Evolutionary conservation across 1,140 invertebrate species (phyloP), one percentile per base, ranked within the genome.

Genomic region (Magallana angulata): DNA sequence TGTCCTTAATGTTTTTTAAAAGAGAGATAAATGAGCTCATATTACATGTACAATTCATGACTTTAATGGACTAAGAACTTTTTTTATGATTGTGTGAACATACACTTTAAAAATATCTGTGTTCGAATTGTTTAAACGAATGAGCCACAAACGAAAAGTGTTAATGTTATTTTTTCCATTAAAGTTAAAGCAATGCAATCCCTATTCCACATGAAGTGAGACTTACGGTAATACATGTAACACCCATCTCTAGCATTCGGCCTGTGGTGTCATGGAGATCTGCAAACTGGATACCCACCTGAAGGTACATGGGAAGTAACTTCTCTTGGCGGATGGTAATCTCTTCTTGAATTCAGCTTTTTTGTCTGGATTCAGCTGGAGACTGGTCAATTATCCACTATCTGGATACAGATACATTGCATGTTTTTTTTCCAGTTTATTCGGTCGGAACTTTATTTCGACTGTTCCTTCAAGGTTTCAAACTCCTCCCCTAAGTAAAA

Each of bases 241-340:
- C n/a, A n/a, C n/a, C n/a, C n/a, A n/a, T 99, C 90, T 99, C 98
- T 71, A 98, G 96, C 99, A 99, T 99, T 85, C 99, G 96, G 84
- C 98, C 98, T 0, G 99, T 98, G 0, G 98, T 99, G 92, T 99
- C 99, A 94, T 99, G 99, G 1, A 99, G 96, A 95, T 99, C 99
- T 1, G 98, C 98, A 95, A 99, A 99, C 91, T 98, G 97, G 0
- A 99, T 96, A 0, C 99, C 98, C 7, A 98, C 97, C 94, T 98
- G 98, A 89, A 95, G 95, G 94, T 99, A 99, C 91, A 98, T 97
- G 0, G 98, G 97, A 87, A 97, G 95, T 7, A 99, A 94, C 11
- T 96, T 93, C 64, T 97, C 96, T 90, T 99, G 97, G 62, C 98
- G 96, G 8, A 96, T 9, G 96, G 96, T 18, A 98, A 96, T 90